Conservation (phyloP, 2,888 invertebrate species). For the Spisula solida region DNA sequence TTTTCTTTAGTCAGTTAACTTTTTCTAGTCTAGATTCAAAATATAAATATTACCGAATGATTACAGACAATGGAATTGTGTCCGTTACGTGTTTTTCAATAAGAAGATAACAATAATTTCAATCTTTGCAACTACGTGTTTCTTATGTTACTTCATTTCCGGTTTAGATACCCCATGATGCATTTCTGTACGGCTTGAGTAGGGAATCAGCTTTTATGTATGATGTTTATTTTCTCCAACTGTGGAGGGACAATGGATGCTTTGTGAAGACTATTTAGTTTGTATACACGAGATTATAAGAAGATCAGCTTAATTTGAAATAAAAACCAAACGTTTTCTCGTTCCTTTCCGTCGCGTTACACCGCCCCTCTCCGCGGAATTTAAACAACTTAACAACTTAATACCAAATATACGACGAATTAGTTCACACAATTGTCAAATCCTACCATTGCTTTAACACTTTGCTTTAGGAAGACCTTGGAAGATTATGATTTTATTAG, state of each 20-base stretch:
- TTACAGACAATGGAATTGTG: no score
- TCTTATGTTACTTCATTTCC: no score
- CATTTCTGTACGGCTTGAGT: no score
- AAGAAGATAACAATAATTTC: no score
- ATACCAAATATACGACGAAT: conserved; percentile 55
- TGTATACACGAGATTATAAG: conserved; percentile 35
- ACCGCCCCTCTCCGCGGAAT: conserved; percentile 47
- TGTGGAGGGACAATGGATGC: neutral
- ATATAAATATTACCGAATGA: no score
- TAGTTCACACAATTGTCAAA: conserved; percentile 43
- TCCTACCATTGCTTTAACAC: conserved; percentile 47
- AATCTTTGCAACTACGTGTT: no score
- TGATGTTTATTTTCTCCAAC: neutral
- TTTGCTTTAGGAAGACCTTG: conserved; percentile 30
- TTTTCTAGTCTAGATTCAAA: no score
- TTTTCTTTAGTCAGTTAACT: no score
- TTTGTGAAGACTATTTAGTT: conserved; percentile 36
- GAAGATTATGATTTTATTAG: conserved; percentile 55
- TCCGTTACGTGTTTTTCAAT: no score
- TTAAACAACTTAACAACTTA: conserved; percentile 41
- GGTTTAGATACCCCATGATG: no score
- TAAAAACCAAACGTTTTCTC: conserved; percentile 45
- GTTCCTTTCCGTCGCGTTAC: conserved; percentile 30
- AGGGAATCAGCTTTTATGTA: conserved; percentile 2
- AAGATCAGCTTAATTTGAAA: conserved; percentile 35